Conservation (phyloP, 2,113 vertebrate species). For the Tor tambroides region DNA sequence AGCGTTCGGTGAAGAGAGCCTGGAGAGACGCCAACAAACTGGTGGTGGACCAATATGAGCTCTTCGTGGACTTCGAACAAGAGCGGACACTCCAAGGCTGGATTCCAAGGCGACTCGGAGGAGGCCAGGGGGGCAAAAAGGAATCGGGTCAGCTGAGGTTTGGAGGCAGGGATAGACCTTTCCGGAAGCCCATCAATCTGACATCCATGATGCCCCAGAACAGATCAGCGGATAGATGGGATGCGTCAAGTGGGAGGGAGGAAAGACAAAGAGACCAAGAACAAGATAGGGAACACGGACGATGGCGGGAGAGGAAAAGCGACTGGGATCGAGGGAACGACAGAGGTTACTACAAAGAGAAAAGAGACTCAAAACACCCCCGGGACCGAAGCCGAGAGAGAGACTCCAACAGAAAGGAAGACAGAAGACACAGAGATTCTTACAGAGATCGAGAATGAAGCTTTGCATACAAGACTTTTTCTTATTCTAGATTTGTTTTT, state of each 20-base stretch:
- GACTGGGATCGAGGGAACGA: conserved; percentile 76
- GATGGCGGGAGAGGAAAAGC: conserved; percentile 70
- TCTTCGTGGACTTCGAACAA: conserved; percentile 93
- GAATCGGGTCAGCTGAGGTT: conserved; percentile 95
- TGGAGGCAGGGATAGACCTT: conserved; percentile 93
- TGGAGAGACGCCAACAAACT: conserved; percentile 90
- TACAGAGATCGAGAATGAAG: conserved; percentile 57
- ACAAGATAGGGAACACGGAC: conserved; percentile 65
- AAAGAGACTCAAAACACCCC: conserved; percentile 52
- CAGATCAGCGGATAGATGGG: conserved; percentile 72
- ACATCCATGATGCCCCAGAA: conserved; percentile 75
- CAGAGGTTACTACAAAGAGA: conserved; percentile 69
- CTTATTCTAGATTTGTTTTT: background rate
- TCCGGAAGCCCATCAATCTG: conserved; percentile 91
- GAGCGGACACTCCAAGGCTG: conserved; percentile 91
- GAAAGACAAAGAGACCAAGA: conserved; percentile 78
- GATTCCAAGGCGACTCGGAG: conserved; percentile 91
- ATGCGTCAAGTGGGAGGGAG: conserved; percentile 74
- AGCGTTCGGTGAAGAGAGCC: conserved; percentile 83
- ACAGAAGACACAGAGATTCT: conserved; percentile 65
- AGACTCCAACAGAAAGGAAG: conserved; percentile 67
- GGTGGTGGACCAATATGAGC: conserved; percentile 89
- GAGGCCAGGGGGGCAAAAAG: conserved; percentile 93
- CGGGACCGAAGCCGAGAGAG: conserved; percentile 55
- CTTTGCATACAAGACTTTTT: background rate